Conservation (phyloP, 2,113 vertebrate genomes). For the Isichthys henryi region DNA sequence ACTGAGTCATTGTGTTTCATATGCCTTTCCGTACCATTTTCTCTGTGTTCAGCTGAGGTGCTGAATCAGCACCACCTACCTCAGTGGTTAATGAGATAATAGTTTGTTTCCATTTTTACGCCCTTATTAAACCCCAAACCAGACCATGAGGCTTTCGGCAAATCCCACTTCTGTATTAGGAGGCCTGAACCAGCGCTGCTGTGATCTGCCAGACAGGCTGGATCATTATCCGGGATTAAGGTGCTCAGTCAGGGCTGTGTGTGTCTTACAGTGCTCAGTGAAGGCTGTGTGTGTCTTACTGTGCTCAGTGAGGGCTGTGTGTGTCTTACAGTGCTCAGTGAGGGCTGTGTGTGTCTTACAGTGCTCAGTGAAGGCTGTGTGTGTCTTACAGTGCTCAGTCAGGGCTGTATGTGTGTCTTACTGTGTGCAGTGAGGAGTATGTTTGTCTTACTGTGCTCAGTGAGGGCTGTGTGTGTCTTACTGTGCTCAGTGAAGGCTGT, state of each 20-base stretch:
- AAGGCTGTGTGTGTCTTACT: background rate
- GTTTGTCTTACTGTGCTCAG: background rate
- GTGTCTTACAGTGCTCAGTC: background rate
- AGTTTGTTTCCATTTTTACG: conserved; percentile 35
- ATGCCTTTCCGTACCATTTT: background rate
- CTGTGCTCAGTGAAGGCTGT: background rate
- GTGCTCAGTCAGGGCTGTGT: background rate
- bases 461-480: background rate
- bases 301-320: background rate
- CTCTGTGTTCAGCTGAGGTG: background rate
- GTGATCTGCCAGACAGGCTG: conserved; percentile 16
- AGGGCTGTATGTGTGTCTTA: conserved; percentile 4
- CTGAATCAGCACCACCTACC: conserved; percentile 23
- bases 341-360: background rate
- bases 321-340: background rate
- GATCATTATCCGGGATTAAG: conserved; percentile 7
- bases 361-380: background rate
- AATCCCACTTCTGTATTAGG: conserved; percentile 22
- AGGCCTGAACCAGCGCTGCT: conserved; percentile 3
- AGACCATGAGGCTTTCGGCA: conserved; percentile 25
- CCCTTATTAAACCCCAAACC: conserved; percentile 27
- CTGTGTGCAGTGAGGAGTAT: too few relatives aligned
- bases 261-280: background rate
- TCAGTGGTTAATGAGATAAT: conserved; percentile 35
- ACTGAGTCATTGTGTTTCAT: background rate